Conservation (phyloP, 2,888 invertebrate species). For the Drosophila bunnanda region DNA sequence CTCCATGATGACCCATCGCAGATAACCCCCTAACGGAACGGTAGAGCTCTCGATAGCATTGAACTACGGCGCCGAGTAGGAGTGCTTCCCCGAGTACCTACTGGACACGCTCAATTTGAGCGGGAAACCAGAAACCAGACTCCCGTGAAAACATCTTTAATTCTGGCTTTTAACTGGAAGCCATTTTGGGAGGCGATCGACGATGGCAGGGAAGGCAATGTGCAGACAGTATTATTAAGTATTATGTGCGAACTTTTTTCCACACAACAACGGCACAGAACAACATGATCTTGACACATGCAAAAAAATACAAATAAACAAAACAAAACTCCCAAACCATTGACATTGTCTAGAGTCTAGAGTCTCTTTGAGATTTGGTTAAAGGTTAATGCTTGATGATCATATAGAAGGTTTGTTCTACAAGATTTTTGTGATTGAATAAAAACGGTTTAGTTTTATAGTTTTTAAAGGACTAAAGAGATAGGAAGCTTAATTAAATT, state of each 20-base stretch:
- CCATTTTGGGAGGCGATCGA: slow-evolving; percentile 18
- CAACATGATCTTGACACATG: slow-evolving; percentile 47
- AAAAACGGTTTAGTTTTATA: no score
- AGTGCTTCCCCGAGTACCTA: slow-evolving; percentile 8
- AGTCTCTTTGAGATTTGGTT: slow-evolving; percentile 17
- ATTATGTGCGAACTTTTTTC: slow-evolving; percentile 35
- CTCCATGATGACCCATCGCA: slow-evolving; percentile 11
- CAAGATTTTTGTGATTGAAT: background rate
- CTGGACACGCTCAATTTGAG: slow-evolving; percentile 66
- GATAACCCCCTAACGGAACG: slow-evolving; percentile 14
- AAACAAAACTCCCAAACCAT: slow-evolving; percentile 20
- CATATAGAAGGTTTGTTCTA: background rate
- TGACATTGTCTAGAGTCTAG: slow-evolving; percentile 31
- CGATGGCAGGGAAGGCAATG: slow-evolving; percentile 2
- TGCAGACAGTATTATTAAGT: slow-evolving; percentile 4
- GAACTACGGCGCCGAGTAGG: slow-evolving; percentile 2
- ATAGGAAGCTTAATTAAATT: no score
- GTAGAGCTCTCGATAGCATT: slow-evolving; percentile 26
- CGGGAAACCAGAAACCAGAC: slow-evolving; percentile 50
- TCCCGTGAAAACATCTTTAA: slow-evolving; percentile 58
- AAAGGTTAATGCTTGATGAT: slow-evolving; percentile 4
- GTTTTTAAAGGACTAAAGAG: no score
- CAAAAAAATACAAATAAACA: background rate
- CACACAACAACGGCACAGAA: slow-evolving; percentile 4
- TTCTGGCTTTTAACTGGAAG: slow-evolving; percentile 33